Conservation (phyloP, 2,888 invertebrate genomes). For the Drosophila fulvimacula region DNA sequence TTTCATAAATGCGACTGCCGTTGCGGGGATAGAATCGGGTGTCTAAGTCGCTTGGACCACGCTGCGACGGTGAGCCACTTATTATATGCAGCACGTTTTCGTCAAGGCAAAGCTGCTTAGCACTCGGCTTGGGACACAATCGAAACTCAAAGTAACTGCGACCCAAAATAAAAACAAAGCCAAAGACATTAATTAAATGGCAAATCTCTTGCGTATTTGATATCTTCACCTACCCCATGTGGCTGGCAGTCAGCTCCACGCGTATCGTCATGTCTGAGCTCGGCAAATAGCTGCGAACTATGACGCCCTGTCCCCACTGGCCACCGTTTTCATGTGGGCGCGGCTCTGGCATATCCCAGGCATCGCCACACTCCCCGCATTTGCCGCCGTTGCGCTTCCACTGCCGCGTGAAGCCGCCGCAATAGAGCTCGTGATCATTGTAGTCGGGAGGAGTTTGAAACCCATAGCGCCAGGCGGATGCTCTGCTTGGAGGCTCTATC, state of each 20-base stretch:
- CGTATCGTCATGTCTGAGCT: slow-evolving; percentile 89
- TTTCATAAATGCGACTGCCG: slow-evolving; percentile 92
- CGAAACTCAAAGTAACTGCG: slow-evolving; percentile 91
- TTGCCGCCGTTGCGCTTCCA: slow-evolving; percentile 93
- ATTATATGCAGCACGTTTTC: slow-evolving; percentile 88
- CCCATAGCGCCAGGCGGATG: slow-evolving; percentile 95
- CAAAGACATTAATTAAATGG: neutral
- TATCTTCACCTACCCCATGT: slow-evolving; percentile 87
- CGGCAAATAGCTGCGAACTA: slow-evolving; percentile 91
- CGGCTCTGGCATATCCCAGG: slow-evolving; percentile 90
- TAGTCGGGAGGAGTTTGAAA: slow-evolving; percentile 95
- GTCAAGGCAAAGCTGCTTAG: slow-evolving; percentile 92
- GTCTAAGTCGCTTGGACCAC: slow-evolving; percentile 85
- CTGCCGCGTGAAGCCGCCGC: slow-evolving; percentile 94
- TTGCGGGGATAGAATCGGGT: slow-evolving; percentile 90
- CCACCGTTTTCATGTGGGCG: slow-evolving; percentile 94
- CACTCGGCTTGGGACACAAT: slow-evolving; percentile 90
- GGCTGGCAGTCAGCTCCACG: slow-evolving; percentile 94
- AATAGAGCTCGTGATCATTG: slow-evolving; percentile 94
- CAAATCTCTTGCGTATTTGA: neutral
- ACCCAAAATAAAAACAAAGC: neutral
- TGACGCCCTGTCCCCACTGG: slow-evolving; percentile 92
- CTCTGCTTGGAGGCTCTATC: slow-evolving; percentile 93
- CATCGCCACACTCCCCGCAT: slow-evolving; percentile 94
- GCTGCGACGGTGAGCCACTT: slow-evolving; percentile 83